Conservation (phyloP, 2,888 invertebrate species). For the Spatulosminthurus flaviceps region DNA sequence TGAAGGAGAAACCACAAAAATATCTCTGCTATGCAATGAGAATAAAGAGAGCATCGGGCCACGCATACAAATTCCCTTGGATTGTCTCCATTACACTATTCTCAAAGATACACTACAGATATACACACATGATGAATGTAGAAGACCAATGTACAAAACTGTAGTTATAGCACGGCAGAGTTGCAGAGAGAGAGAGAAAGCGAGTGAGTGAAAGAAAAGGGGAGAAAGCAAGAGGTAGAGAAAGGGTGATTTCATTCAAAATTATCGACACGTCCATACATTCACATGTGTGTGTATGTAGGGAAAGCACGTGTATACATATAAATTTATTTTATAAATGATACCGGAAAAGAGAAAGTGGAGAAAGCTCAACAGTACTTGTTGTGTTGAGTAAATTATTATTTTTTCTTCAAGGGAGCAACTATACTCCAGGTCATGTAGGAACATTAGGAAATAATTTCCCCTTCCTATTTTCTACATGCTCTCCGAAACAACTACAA, state of each 20-base stretch:
- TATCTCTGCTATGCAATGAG: background rate
- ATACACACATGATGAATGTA: no score
- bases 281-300: background rate
- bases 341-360: no score
- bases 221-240: background rate
- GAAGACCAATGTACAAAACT: background rate
- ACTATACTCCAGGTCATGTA: background rate
- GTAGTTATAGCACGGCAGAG: background rate
- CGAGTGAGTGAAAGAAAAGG: background rate
- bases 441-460: slow-evolving; percentile 3
- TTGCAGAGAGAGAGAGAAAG: slow-evolving; percentile 6
- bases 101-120: no score
- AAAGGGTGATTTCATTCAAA: slow-evolving; percentile 4
- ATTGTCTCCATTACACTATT: background rate
- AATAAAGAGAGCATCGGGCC: background rate
- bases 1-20: slow-evolving; percentile 1
- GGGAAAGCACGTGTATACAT: no score
- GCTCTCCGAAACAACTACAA: background rate
- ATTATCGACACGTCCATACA: slow-evolving; percentile 10
- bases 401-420: background rate
- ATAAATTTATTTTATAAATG: no score
- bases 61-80: slow-evolving; percentile 7
- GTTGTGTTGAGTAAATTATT: no score
- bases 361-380: no score
- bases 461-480: background rate